Evolutionary conservation across 92 coral and sea anemone genomes (phyloP).

Genomic region (Porites lobata): DNA sequence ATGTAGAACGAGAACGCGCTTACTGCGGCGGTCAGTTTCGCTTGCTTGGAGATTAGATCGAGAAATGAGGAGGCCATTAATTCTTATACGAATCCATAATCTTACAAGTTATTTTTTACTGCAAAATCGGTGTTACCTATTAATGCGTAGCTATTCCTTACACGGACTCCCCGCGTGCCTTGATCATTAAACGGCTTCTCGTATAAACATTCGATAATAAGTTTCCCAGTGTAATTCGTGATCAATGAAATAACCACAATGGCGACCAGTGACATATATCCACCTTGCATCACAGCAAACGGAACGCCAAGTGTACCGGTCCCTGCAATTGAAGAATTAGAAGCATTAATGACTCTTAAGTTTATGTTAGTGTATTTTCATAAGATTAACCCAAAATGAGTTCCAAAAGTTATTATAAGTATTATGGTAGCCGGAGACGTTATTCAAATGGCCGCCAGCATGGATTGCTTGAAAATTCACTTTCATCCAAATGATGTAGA

Average conservation of each 20-base stretch:
- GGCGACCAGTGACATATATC: constrained; percentile 90
- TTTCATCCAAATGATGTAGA: no score
- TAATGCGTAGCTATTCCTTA: constrained; percentile 89
- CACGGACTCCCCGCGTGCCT: constrained; percentile 76
- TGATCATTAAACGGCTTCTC: constrained; percentile 67
- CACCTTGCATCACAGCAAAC: constrained; percentile 97
- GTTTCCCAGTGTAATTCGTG: constrained; percentile 98
- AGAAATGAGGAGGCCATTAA: no score
- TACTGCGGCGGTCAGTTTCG: no score
- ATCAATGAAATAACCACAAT: constrained; percentile 84
- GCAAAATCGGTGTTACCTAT: constrained; percentile 70
- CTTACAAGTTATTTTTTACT: neutral
- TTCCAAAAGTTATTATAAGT: no score
- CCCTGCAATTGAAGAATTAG: constrained; percentile 54
- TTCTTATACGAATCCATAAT: no score
- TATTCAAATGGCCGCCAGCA: no score
- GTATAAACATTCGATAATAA: constrained; percentile 93
- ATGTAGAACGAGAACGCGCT: no score
- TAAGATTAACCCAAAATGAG: no score
- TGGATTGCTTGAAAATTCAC: no score
- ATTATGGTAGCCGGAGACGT: no score
- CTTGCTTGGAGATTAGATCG: no score
- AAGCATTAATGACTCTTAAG: neutral
- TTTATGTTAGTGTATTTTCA: no score
- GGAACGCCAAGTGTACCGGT: constrained; percentile 99